These are phyloP conservation scores for Clavelina lepadiformis DNA, from an alignment of 23 tunicate species.

Conservation along the genomic window DNA sequence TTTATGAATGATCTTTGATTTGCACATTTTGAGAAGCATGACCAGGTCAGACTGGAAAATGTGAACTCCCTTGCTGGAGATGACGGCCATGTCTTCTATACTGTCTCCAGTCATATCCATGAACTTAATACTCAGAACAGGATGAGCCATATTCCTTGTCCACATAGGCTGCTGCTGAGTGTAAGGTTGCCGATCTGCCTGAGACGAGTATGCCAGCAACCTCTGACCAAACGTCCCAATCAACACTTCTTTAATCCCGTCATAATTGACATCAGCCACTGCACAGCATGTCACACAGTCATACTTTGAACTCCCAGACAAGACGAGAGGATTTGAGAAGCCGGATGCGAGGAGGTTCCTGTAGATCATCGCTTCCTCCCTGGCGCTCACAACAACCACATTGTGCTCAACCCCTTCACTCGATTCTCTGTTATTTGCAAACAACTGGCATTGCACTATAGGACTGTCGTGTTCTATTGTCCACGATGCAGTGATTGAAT, in stretches of 20 bases:
- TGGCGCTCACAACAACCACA: slow-evolving; percentile 58
- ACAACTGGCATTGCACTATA: slow-evolving; percentile 34
- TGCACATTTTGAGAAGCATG: slow-evolving; percentile 31
- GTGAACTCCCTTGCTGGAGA: slow-evolving; percentile 67
- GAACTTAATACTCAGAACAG: slow-evolving; percentile 47
- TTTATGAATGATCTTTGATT: no score
- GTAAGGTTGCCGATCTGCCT: background rate
- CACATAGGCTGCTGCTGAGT: slow-evolving; percentile 13
- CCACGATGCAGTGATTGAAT: slow-evolving; percentile 38
- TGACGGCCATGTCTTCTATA: slow-evolving; percentile 45
- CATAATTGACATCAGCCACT: slow-evolving; percentile 41
- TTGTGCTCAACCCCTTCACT: background rate
- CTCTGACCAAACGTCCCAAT: slow-evolving; percentile 78
- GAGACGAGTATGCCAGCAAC: slow-evolving; percentile 49
- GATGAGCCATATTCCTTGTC: slow-evolving; percentile 54
- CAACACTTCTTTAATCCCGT: slow-evolving; percentile 52
- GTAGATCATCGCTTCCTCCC: slow-evolving; percentile 65
- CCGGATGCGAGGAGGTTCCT: slow-evolving; percentile 36
- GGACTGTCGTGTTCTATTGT: slow-evolving; percentile 60
- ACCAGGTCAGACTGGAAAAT: slow-evolving; percentile 42
- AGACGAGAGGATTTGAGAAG: slow-evolving; percentile 27
- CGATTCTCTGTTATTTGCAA: background rate
- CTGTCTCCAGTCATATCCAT: slow-evolving; percentile 76
- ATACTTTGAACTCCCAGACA: slow-evolving; percentile 29
- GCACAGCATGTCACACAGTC: slow-evolving; percentile 79